Base-by-base conservation (phyloP, 2,888 invertebrate species). In the Torymus tubicola region DNA sequence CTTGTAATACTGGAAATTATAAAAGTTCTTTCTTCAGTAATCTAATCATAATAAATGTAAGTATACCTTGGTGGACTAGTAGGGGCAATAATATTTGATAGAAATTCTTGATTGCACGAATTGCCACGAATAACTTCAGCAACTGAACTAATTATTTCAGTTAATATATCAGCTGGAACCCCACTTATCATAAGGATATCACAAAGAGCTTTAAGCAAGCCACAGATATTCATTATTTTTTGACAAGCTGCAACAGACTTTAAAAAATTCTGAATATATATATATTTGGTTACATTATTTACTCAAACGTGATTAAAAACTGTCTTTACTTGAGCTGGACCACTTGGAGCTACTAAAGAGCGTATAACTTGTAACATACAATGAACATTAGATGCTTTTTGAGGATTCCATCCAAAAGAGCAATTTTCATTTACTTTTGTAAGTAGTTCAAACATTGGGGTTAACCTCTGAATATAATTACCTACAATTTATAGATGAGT, bases 111-210 rank as follows among this genome's bases (percentile, higher is more conserved):
- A 91, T 98, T 99, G 13, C 93, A 93, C 52, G 94, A 93, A 89
- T 97, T 96, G 0, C 99, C 99, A 81, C 98, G 92, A 67, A 99
- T 97, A 0, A 97, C 95, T 92, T 99, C 99, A 0, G 96, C 97
- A 0, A 99, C 98, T 0, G 98, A 96, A 88, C 96, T 97, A 83
- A 99, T 99, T 0, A 98, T 97, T 93, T 99, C 99, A 0, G 98
- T 98, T 65, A 99, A 92, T 69, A 99, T 97, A 89, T 99, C 98
- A 0, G 98, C 98, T 0, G 99, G 99, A 0, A 99, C 98, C 0
- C 99, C 99, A 88, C 96, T 96, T 0, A 98, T 96, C 97, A 99
- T 98, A 63, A 99, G 91, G 83, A 99, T 97, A 84, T 95, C 95
- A 87, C 98, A 98, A 13, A 99, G 91, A 2, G 95, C 94, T 87